Evolutionary conservation across 2,797 vertebrate species (phyloP).

Genomic region (Cirrhinus mrigala): DNA sequence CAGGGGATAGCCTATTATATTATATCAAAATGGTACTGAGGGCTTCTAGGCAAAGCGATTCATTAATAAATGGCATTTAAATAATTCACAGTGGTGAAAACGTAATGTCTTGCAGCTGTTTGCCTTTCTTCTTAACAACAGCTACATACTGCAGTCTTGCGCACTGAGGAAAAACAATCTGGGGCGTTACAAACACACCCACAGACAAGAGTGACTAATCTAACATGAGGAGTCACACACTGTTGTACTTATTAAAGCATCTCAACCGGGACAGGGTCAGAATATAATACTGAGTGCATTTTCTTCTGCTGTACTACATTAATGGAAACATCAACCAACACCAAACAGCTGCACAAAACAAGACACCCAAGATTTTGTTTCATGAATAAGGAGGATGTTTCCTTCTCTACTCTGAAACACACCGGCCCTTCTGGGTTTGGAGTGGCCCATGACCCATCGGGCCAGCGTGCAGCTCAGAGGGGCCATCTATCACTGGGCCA

Average conservation of each 20-base stretch:
- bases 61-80: constrained; percentile 25
- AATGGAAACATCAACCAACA: constrained; percentile 9
- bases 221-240: constrained; percentile 32
- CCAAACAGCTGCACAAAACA: neutral
- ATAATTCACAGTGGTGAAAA: neutral
- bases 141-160: constrained; percentile 10
- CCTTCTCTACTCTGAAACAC: constrained; percentile 38
- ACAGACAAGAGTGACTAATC: constrained; percentile 37
- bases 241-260: constrained; percentile 48
- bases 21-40: neutral
- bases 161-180: constrained; percentile 7
- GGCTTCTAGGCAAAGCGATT: constrained; percentile 1
- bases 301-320: constrained; percentile 34
- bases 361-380: neutral
- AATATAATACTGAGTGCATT: constrained; percentile 12
- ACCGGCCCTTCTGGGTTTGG: constrained; percentile 58
- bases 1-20: neutral
- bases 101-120: constrained; percentile 36
- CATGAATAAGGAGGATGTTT: neutral
- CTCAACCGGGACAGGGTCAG: constrained; percentile 11
- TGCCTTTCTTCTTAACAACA: constrained; percentile 32
- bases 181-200: constrained; percentile 26
- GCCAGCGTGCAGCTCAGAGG: constrained; percentile 73
- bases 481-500: constrained; percentile 77
- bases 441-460: constrained; percentile 74